These are phyloP conservation scores for Laothoe populi DNA, from an alignment of 2,888 invertebrate species.

Conservation along the genomic window DNA sequence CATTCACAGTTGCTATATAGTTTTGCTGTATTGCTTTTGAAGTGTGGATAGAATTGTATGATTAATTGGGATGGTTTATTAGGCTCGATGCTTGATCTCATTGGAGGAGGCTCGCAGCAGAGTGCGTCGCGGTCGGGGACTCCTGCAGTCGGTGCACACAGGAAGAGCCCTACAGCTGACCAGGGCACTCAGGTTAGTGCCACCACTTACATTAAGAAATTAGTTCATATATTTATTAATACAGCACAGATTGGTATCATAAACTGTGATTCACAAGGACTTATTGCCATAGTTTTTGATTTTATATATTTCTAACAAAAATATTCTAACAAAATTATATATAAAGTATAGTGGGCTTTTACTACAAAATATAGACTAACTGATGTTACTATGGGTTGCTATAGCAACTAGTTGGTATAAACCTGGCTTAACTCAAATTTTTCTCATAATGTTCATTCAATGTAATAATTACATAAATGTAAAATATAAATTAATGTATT, in stretches of 20 bases:
- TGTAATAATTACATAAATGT: too few relatives aligned
- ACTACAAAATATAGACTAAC: too few relatives aligned
- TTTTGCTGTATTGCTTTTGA: conserved; percentile 7
- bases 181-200: conserved; percentile 91
- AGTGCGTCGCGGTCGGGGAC: conserved; percentile 91
- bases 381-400: too few relatives aligned
- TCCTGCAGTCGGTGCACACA: conserved; percentile 89
- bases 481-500: too few relatives aligned
- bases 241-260: conserved; percentile 26
- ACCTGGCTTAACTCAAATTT: too few relatives aligned
- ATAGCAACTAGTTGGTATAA: too few relatives aligned
- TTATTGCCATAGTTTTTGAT: too few relatives aligned
- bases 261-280: too few relatives aligned
- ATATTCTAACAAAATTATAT: too few relatives aligned
- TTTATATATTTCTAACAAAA: too few relatives aligned
- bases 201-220: background rate
- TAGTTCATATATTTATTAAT: conserved; percentile 20
- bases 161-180: conserved; percentile 94
- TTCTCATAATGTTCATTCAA: too few relatives aligned
- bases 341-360: too few relatives aligned
- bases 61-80: conserved; percentile 27
- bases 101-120: conserved; percentile 86
- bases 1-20: background rate
- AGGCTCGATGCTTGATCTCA: conserved; percentile 88
- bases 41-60: background rate